phyloP scores from a whole-genome alignment of 1,140 invertebrate species.

The Zaprionus inermis region DNA sequence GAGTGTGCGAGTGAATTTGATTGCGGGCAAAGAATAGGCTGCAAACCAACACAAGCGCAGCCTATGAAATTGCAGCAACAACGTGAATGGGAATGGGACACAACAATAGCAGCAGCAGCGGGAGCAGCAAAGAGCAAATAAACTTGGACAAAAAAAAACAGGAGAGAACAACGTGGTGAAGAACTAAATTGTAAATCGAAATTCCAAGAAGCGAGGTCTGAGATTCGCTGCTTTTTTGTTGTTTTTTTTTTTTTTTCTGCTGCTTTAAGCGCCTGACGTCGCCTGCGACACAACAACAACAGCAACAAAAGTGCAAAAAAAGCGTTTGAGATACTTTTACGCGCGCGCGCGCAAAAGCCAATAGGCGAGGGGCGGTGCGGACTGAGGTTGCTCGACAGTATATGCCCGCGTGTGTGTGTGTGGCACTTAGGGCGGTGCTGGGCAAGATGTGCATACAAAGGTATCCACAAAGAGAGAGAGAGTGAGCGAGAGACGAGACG shows the following conservation, averaged over 20 bases:
- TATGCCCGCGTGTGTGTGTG: constrained; percentile 20
- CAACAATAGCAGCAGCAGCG: constrained; percentile 59
- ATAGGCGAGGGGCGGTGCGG: constrained; percentile 43
- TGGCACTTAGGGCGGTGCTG: constrained; percentile 42
- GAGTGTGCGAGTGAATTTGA: constrained; percentile 50
- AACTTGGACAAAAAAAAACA: constrained; percentile 34
- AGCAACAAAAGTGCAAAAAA: constrained; percentile 49
- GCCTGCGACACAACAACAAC: constrained; percentile 22
- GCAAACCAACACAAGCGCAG: constrained; percentile 47
- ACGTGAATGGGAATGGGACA: constrained; percentile 68
- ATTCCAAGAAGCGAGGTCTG: constrained; percentile 76
- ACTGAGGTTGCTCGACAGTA: constrained; percentile 27
- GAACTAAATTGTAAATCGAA: constrained; percentile 82
- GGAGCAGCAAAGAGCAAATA: constrained; percentile 40
- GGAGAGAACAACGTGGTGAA: constrained; percentile 46
- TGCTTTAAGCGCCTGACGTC: constrained; percentile 46
- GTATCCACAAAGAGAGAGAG: neutral
- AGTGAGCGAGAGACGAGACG: constrained; percentile 5
- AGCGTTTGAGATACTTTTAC: constrained; percentile 76
- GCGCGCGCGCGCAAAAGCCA: constrained; percentile 64
- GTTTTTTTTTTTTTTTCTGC: constrained; percentile 21
- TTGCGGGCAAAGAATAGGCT: constrained; percentile 70
- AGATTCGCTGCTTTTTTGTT: constrained; percentile 47
- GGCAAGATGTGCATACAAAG: constrained; percentile 41
- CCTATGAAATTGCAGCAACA: constrained; percentile 72